Evolutionary conservation across 2,113 vertebrate genomes (phyloP), one percentile per base, ranked within the genome.

Genomic region (Paratilapia polleni): DNA sequence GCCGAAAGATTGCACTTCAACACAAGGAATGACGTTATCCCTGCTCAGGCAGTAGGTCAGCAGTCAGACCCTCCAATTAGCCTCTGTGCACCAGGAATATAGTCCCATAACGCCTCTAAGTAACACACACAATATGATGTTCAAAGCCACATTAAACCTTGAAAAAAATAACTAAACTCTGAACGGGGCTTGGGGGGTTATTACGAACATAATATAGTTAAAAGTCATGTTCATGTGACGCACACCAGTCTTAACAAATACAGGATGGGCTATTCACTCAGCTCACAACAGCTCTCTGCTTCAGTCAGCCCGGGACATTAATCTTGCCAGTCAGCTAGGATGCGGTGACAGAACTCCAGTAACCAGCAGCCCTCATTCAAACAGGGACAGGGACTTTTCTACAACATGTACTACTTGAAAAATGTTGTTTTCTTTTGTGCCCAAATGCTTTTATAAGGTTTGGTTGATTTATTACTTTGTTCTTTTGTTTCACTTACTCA

Each of bases 1-100:
- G 12, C 60, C 60, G 34, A 5, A 0, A 62, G 0, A 62, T 0
- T 28, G 5, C 3, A 2, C 0, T 62, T 17, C 20, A 36, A 36
- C 60, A 62, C 0, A 0, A 36, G 0, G 2, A 0, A 12, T 62
- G 34, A 4, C 2, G 34, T 62, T 5, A 62, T 31, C 1, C 9
- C 60, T n/a, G 2, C 34, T 20, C 17, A 34, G 28, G 17, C 19
- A 0, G 28, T 17, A 0, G 17, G 9, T 61, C 1, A 4, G 60
- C 9, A 7, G 60, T n/a, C 60, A 36, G 60, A 62, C 9, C 19
- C 1, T 62, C 60, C 34, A 0, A 34, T 62, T 36, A 36, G 36
- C 19, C 9, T 20, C 28, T 20, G 60, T 62, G 34, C 28, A 36
- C 31, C 10, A 36, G n/a, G n/a, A n/a, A n/a, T n/a, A n/a, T n/a